phyloP scores from a whole-genome alignment of 2,113 vertebrate genomes.

The Ammodytes marinus region DNA sequence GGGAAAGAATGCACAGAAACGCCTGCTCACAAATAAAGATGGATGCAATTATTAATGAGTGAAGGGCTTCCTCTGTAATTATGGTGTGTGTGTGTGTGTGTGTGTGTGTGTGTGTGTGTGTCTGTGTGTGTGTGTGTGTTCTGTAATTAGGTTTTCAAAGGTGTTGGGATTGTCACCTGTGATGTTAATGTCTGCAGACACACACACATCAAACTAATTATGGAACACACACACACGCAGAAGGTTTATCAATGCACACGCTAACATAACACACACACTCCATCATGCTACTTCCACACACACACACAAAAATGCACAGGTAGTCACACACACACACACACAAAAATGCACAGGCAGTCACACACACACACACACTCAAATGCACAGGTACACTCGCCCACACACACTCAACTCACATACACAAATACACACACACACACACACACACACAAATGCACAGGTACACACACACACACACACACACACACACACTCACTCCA shows the following conservation, averaged over 20 bases:
- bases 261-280: neutral
- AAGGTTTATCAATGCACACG: neutral
- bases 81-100: neutral
- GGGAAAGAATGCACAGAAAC: constrained; percentile 29
- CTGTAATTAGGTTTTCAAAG: neutral
- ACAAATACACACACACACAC: no score
- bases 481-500: no score
- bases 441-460: no score
- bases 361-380: no score
- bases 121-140: neutral
- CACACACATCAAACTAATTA: constrained; percentile 2
- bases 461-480: no score
- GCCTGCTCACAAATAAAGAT: constrained; percentile 26
- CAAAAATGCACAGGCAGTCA: no score
- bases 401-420: no score
- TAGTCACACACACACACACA: no score
- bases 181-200: constrained; percentile 1
- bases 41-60: constrained; percentile 31
- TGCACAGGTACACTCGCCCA: no score
- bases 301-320: no score
- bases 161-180: neutral
- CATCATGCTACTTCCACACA: constrained; percentile 2
- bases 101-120: neutral
- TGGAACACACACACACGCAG: constrained; percentile 10
- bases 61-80: neutral